Base-by-base conservation (phyloP, 2,888 invertebrate species). In the Sphaerophoria rueppellii region DNA sequence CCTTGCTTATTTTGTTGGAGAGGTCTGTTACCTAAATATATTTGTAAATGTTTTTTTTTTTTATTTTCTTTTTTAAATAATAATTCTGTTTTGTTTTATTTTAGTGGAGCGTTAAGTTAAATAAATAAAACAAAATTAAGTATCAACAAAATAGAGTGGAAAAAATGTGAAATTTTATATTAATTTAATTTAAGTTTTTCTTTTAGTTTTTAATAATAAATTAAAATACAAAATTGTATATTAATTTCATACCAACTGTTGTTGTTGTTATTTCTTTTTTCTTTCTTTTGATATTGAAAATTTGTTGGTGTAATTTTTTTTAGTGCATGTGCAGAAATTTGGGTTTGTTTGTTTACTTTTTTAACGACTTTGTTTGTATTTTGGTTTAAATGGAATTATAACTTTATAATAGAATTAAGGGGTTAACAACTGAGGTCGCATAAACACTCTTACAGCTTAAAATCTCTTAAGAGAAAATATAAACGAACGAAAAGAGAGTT, bases 11-110 rank as follows among this genome's bases (percentile, higher is more conserved):
- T 72, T 87, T 86, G 87, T 65, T 50, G 50, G 65, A 65, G 87
- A 88, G 88, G 87, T 87, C 86, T 88, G 87, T 88, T 87, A 88
- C 87, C 87, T 88, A 63, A 35, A 58, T 58, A 60, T 58, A 87
- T 82, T 71, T 86, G 74, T 86, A 86, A 82, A 79, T 82, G 74
- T 86, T 50, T 80, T 35, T 50, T 7, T 35, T 69, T 57, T n/a
- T 65, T 78, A 37, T 67, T 52, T 58, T 70, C 67, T 71, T 79
- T 74, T 14, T 74, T 73, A 78, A 71, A 70, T 77, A 71, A 70
- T 77, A 74, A 71, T 82, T 74, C 9, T 40, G 9, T 40, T 40
- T 79, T 78, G 14, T 73, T 73, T 86, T 75, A 74, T 77, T 78
- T 74, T 82, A 78, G 65, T 78, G 82, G 76, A 78, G 71, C 70